Percentiles rank a stretch among this genome's conserved stretches.
These are phyloP conservation scores for Drosophila eohydei DNA, from an alignment of 2,888 invertebrate species.

Conservation along the genomic window DNA sequence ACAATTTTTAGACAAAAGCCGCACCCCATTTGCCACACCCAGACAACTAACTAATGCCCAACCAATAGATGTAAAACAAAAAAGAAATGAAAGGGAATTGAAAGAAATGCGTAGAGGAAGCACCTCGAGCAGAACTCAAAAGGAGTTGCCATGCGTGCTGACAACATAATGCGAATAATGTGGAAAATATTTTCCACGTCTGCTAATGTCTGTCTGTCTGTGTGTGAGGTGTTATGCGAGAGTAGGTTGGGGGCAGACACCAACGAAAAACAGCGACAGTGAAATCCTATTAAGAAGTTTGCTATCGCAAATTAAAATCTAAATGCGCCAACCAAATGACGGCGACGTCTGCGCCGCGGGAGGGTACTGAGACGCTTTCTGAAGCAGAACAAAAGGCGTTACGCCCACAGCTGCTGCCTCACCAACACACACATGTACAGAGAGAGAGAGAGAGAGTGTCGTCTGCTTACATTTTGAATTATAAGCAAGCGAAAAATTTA, in stretches of 20 bases:
- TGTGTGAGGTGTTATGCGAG: constrained; percentile 23
- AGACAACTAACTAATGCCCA: constrained; percentile 27
- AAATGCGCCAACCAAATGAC: constrained; percentile 76
- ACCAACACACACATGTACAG: constrained; percentile 17
- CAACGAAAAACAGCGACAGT: constrained; percentile 61
- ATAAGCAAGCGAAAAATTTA: constrained; percentile 79
- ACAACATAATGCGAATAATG: constrained; percentile 72
- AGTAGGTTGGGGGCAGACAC: neutral
- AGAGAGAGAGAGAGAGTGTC: constrained; percentile 1
- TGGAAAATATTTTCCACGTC: constrained; percentile 70
- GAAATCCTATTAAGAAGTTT: constrained; percentile 81
- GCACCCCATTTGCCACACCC: constrained; percentile 41
- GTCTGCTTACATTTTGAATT: constrained; percentile 77
- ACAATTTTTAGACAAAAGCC: constrained; percentile 37
- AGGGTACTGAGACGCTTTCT: constrained; percentile 10
- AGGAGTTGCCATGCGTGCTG: constrained; percentile 60
- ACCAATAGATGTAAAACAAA: constrained; percentile 15
- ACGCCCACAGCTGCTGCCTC: constrained; percentile 31
- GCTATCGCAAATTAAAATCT: constrained; percentile 81
- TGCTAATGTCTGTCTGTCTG: constrained; percentile 48
- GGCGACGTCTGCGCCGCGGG: constrained; percentile 66
- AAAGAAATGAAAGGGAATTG: constrained; percentile 46
- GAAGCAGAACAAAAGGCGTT: constrained; percentile 48
- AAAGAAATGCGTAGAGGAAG: constrained; percentile 28
- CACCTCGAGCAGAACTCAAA: constrained; percentile 20